Conservation (phyloP, 2,797 vertebrate genomes). For the Amblyraja radiata region DNA sequence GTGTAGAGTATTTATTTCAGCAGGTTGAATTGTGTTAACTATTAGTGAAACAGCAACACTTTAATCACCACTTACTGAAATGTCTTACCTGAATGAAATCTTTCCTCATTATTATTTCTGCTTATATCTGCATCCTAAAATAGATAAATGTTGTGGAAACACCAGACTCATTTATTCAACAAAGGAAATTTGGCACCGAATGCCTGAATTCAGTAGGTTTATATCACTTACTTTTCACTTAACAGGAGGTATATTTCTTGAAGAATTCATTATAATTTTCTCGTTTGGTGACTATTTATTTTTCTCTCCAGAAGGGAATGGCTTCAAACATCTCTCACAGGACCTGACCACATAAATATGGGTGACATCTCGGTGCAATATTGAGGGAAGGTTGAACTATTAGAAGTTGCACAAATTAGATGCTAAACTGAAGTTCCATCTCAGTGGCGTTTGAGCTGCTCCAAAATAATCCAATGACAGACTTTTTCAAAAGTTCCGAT, state of each 20-base stretch:
- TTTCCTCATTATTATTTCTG: not conserved
- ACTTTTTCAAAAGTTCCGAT: too few species aligned
- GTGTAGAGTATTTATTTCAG: not conserved
- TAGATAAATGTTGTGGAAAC: slow-evolving; percentile 19
- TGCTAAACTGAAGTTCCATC: not conserved
- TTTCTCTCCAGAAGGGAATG: not conserved
- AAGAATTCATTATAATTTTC: not conserved
- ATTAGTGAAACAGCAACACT: not conserved
- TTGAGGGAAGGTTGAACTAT: not conserved
- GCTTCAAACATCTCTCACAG: not conserved
- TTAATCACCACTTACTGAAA: not conserved
- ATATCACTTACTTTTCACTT: not conserved
- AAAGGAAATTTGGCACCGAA: not conserved
- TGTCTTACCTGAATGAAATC: not conserved
- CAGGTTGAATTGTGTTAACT: not conserved
- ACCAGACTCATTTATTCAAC: not conserved
- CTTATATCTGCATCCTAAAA: not conserved
- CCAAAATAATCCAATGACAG: too few species aligned
- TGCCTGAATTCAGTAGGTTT: not conserved
- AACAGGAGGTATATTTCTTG: not conserved
- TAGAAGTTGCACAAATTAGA: not conserved
- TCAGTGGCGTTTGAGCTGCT: not conserved
- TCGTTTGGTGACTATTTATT: not conserved
- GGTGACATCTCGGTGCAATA: not conserved
- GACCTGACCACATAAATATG: not conserved